Base-by-base conservation (phyloP, 2,888 invertebrate species). In the Yponomeuta evonymella region DNA sequence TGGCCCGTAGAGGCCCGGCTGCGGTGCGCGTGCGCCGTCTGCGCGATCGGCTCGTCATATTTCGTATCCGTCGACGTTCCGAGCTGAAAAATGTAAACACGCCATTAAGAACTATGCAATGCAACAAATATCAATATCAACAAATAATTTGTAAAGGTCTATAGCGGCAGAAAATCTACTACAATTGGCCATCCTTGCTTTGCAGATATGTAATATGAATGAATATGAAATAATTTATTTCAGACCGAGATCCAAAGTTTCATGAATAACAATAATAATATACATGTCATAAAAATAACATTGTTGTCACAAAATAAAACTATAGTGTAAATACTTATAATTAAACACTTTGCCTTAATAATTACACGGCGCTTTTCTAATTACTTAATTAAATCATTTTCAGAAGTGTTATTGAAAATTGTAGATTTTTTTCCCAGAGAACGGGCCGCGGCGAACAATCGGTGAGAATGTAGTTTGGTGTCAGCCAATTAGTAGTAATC, bases 371-470 rank as follows among this genome's bases (percentile, higher is more conserved):
- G 51, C 51, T 58, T 58, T 58, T 58, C 51, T 58, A 58, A 58
- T 58, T 58, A 58, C 51, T 12, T 58, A 58, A 58, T 58, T 58
- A 58, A 58, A 58, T 58, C 11, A 67, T 67, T 67, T 67, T 67
- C 67, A 67, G 67, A n/a, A 15, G 43, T n/a, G 36, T 67, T 67
- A 67, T 67, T 67, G 67, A 67, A 67, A 67, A 36, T 67, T 67
- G 43, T 67, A 43, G 67, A 67, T 64, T 43, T 43, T 67, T 67
- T 67, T 67, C 67, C 67, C 67, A 67, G 67, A 1, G 64, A 30
- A 29, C 64, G 10, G 64, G 51, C 51, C 65, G 10, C 65, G 33
- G 8, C 29, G 65, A 65, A 67, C 67, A 67, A 67, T 67, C n/a
- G 67, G 67, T 67, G 67, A 43, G 67, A 67, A 67, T 67, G 67